Evolutionary conservation across 1,140 invertebrate genomes (phyloP).

Genomic region (Hirudo medicinalis): DNA sequence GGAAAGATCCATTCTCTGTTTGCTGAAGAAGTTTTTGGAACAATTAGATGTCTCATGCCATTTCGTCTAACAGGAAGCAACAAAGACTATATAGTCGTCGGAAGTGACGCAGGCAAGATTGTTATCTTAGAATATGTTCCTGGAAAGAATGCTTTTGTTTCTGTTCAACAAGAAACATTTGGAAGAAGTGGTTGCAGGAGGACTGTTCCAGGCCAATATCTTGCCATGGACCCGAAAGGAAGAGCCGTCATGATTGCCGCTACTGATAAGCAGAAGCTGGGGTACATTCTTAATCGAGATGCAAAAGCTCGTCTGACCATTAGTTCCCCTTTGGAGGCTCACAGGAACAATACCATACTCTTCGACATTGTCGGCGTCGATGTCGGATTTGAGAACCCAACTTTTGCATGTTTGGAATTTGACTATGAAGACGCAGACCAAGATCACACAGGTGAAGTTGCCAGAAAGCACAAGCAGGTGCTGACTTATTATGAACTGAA

Average conservation of each 20-base stretch:
- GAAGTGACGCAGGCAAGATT: constrained; percentile 93
- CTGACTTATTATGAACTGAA: constrained; percentile 97
- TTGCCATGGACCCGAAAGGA: constrained; percentile 96
- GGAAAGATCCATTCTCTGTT: constrained; percentile 93
- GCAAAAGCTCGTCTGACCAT: constrained; percentile 90
- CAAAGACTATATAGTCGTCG: constrained; percentile 96
- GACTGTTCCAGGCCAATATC: constrained; percentile 95
- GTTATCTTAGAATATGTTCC: constrained; percentile 92
- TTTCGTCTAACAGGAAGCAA: constrained; percentile 90
- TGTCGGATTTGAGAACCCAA: constrained; percentile 97
- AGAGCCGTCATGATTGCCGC: constrained; percentile 98
- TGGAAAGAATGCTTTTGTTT: constrained; percentile 79
- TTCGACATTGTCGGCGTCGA: constrained; percentile 98
- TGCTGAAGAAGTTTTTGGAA: constrained; percentile 89
- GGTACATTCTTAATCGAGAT: constrained; percentile 96
- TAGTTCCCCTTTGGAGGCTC: constrained; percentile 93
- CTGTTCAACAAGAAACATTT: constrained; percentile 97
- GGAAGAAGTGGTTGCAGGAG: constrained; percentile 94
- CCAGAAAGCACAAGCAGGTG: constrained; percentile 85
- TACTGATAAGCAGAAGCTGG: constrained; percentile 95
- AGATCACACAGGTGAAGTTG: constrained; percentile 88
- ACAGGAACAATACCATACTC: constrained; percentile 96
- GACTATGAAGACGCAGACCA: constrained; percentile 96
- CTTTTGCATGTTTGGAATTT: constrained; percentile 98
- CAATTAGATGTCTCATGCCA: constrained; percentile 84